Evolutionary conservation across 2,888 invertebrate genomes (phyloP), one percentile per base, ranked within the genome.

Genomic region (Catocala sponsa): DNA sequence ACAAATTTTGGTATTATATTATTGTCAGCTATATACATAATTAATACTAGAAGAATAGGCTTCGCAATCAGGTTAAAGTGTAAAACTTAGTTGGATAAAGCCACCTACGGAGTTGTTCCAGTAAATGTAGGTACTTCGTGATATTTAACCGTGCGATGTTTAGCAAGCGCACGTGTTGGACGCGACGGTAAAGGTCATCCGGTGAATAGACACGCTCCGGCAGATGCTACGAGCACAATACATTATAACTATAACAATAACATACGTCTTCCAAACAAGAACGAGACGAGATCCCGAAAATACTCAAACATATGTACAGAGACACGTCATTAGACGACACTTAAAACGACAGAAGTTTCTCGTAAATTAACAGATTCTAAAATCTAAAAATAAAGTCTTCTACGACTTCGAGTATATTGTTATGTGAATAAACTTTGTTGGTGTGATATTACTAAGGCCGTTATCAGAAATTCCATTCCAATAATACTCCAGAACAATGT

Each of bases 181-280:
- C 77, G 72, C 76, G 70, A 74, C 70, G 78, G 76, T 80, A 91
- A 90, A 92, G 92, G 90, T 92, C 90, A 89, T 70, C 77, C 76
- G 76, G 69, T 88, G 89, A 91, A 91, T 91, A 88, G 87, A 86
- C 71, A 80, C 74, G 71, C 79, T 71, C 59, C 46, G 84, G 87
- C 92, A 93, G 91, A 90, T 93, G 93, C 84, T 81, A 63, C 73
- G 55, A 49, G 66, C 80, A 89, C 88, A 90, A 91, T 88, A 78
- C 80, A 65, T 61, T 66, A 72, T 72, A 78, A 80, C 70, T 74
- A 74, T 72, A 82, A 85, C 84, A 85, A 84, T 81, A 80, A 82
- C 70, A 76, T 69, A 59, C 62, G 50, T 72, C 54, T 56, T 63
- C 59, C 53, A 62, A 55, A 59, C 46, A 63, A 55, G 64, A 70